Evolutionary conservation across 2,113 vertebrate species (phyloP).

Genomic region (Zosterops lateralis): DNA sequence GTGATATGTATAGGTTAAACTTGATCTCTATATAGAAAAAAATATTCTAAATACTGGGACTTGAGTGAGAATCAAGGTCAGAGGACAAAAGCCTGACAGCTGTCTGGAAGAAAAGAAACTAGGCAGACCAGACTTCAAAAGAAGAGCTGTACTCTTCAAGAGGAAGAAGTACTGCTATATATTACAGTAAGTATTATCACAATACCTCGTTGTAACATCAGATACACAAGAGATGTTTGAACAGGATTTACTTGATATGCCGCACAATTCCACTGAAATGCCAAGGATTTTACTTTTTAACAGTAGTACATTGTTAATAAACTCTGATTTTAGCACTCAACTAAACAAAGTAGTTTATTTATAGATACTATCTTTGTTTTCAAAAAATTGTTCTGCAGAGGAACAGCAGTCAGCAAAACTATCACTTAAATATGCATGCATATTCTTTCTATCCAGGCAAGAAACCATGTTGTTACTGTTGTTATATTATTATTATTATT

Average conservation of each 20-base stretch:
- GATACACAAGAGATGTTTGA: neutral
- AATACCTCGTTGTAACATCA: neutral
- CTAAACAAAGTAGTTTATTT: neutral
- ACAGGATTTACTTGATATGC: neutral
- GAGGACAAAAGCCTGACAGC: neutral
- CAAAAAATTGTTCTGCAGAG: neutral
- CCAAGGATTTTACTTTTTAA: neutral
- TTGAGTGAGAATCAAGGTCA: neutral
- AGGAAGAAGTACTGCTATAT: neutral
- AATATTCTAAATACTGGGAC: neutral
- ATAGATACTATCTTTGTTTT: neutral
- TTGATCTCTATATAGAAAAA: neutral
- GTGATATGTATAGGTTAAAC: neutral
- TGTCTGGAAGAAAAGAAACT: neutral
- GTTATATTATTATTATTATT: neutral
- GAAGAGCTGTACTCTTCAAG: neutral
- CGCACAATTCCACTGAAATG: neutral
- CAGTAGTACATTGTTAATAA: neutral
- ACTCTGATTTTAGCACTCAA: neutral
- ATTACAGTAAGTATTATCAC: neutral
- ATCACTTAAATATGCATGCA: neutral
- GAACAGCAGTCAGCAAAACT: neutral
- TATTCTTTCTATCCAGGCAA: neutral
- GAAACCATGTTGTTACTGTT: neutral
- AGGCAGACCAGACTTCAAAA: neutral